Evolutionary conservation across 2,888 invertebrate species (phyloP), one percentile per base, ranked within the genome.

Genomic region (Dynastes hyllus): DNA sequence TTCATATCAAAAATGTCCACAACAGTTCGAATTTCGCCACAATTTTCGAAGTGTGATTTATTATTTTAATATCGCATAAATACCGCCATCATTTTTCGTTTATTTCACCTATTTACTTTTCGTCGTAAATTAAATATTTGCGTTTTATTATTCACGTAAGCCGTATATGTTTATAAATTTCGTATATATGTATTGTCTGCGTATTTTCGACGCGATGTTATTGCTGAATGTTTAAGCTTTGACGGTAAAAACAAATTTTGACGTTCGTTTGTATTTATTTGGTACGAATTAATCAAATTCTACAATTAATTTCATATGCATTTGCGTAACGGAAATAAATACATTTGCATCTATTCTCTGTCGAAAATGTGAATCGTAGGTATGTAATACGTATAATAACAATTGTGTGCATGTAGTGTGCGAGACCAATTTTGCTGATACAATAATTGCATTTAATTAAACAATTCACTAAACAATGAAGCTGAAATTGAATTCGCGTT

Each of bases 391-490:
- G 16, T 16, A 8, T 27, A 65, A 29, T 65, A 61, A 61, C 29
- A 37, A 50, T 50, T 45, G 45, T 67, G 50, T 9, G 16, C 13
- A 8, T 67, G 67, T 11, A 5, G 22, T 22, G 45, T 45, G 2
- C 50, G 5, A 50, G 1, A 45, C 22, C 22, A 67, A 50, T 67
- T 67, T 50, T 67, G 27, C 37, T 37, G 29, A 65, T 32, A 65
- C 32, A 27, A 50, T 67, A 11, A 50, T 67, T 16, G 50, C 6
- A 67, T 67, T 67, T 67, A 67, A 67, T 32, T 29, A 63, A 63
- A 16, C 8, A 11, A 55, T 22, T 55, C 55, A 6, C 55, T n/a
- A 2, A 16, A 55, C 22, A 16, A 55, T 55, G n/a, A 22, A 13
- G 22, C 13, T 55, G 11, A 45, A 45, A 45, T 45, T 45, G 45